Conservation (phyloP, 2,113 vertebrate species). For the Acinonyx jubatus region DNA sequence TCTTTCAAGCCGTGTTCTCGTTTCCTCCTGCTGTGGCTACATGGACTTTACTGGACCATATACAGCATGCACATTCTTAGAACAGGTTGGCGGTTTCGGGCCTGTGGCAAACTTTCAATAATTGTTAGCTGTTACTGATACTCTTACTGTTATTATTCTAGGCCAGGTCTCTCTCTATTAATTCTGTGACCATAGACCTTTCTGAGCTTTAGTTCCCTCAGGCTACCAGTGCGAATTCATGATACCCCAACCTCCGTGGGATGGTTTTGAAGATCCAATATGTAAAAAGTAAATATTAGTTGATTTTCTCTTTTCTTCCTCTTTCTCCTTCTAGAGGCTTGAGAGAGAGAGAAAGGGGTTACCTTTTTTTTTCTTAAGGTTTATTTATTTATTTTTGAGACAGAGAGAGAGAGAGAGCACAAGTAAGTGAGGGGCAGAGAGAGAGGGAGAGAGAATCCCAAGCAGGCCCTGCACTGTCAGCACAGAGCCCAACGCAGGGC, state of each 20-base stretch:
- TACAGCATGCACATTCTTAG: background rate
- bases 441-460: too few relatives aligned
- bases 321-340: background rate
- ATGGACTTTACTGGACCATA: background rate
- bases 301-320: background rate
- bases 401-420: too few relatives aligned
- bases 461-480: too few relatives aligned
- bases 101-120: background rate
- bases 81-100: background rate
- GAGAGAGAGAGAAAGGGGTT: background rate
- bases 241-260: background rate
- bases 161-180: background rate
- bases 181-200: background rate
- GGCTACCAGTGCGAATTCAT: background rate
- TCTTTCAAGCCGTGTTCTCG: background rate
- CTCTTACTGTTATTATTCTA: background rate
- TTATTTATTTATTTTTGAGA: too few relatives aligned
- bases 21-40: background rate
- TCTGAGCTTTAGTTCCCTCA: background rate
- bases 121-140: background rate
- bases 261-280: background rate
- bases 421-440: too few relatives aligned
- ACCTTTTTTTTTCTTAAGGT: background rate
- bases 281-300: background rate
- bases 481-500: too few relatives aligned